phyloP scores from a whole-genome alignment of 2,113 vertebrate species.

The Entomyzon cyanotis region DNA sequence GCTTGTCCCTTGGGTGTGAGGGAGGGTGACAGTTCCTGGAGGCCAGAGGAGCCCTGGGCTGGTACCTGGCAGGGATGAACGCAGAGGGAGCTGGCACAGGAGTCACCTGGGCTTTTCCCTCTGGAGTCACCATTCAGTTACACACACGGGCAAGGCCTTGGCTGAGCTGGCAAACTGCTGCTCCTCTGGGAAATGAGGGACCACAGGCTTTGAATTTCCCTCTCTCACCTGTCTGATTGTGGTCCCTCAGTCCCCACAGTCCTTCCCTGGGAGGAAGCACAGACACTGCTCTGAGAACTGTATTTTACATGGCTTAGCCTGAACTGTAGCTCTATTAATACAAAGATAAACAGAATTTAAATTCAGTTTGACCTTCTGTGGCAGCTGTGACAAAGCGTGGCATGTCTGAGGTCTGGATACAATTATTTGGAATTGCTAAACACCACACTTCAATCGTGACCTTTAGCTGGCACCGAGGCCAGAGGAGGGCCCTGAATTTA shows the following conservation, averaged over 20 bases:
- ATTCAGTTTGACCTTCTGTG: conserved; percentile 20
- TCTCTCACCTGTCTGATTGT: fast-evolving
- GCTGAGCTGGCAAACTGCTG: background rate
- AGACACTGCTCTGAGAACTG: background rate
- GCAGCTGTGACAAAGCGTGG: conserved; percentile 12
- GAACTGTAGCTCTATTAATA: conserved; percentile 5
- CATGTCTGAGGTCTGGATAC: background rate
- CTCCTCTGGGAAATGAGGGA: background rate
- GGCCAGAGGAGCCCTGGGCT: background rate
- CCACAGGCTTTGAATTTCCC: background rate
- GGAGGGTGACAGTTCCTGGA: background rate
- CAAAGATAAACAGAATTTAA: conserved; percentile 30
- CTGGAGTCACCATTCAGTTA: fast-evolving
- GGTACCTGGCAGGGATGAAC: background rate
- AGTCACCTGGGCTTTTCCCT: background rate
- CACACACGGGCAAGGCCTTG: fast-evolving
- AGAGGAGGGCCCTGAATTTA: conserved; percentile 3
- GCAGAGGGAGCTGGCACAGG: background rate
- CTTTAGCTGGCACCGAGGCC: background rate
- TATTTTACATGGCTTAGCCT: background rate
- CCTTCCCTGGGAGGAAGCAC: background rate
- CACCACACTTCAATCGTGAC: background rate
- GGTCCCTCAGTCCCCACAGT: background rate
- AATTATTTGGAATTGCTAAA: conserved; percentile 32
- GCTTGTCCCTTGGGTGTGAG: fast-evolving